Evolutionary conservation across 2,797 vertebrate species (phyloP).

Genomic region (Amphiprion clarkii): DNA sequence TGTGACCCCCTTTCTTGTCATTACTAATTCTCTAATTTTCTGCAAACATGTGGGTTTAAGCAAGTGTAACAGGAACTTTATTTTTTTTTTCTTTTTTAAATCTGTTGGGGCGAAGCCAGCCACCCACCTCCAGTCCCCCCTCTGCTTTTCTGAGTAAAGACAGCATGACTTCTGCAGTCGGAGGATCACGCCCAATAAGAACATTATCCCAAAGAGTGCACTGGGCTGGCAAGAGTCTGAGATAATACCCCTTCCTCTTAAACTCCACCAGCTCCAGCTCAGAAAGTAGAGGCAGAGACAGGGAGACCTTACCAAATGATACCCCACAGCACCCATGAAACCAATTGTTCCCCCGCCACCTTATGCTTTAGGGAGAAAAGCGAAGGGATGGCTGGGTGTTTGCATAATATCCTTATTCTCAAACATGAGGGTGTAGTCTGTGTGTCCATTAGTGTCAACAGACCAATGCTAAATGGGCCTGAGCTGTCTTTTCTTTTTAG

Average conservation of each 20-base stretch:
- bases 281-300: slow-evolving; percentile 74
- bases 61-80: slow-evolving; percentile 59
- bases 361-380: slow-evolving; percentile 65
- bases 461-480: slow-evolving; percentile 74
- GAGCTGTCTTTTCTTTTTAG: slow-evolving; percentile 73
- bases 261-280: slow-evolving; percentile 80
- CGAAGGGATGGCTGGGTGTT: slow-evolving; percentile 62
- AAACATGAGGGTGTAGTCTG: slow-evolving; percentile 79
- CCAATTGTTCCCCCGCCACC: slow-evolving; percentile 74
- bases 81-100: slow-evolving; percentile 61
- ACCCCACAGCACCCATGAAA: slow-evolving; percentile 79
- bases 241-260: slow-evolving; percentile 85
- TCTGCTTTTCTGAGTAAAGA: slow-evolving; percentile 87
- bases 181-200: slow-evolving; percentile 88
- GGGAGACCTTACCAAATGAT: slow-evolving; percentile 76
- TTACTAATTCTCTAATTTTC: slow-evolving; percentile 56
- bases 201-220: slow-evolving; percentile 89
- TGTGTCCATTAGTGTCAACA: slow-evolving; percentile 82
- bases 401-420: slow-evolving; percentile 82
- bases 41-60: slow-evolving; percentile 60
- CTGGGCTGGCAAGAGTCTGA: slow-evolving; percentile 86
- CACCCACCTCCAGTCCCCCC: slow-evolving; percentile 72
- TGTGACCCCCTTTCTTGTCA: slow-evolving; percentile 26
- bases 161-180: slow-evolving; percentile 87
- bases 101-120: slow-evolving; percentile 71